Evolutionary conservation across 2,888 invertebrate species (phyloP), one percentile per base, ranked within the genome.

Genomic region (Pollenia griseotomentosa): DNA sequence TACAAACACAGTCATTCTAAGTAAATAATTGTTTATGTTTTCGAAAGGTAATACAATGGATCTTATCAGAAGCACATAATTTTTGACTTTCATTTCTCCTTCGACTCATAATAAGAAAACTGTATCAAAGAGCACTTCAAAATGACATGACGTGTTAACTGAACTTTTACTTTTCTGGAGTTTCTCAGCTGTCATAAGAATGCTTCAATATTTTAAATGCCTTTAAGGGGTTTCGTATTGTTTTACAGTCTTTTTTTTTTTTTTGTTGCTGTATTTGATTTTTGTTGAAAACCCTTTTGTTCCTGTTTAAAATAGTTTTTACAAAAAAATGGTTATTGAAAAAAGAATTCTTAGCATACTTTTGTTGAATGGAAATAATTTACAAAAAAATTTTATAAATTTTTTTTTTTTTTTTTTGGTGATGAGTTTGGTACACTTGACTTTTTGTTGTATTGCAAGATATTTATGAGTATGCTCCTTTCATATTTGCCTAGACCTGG

Each of bases 121-220:
- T 70, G 68, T 11, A 12, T 40, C 16, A 8, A 53, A 53, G 68
- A 53, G 68, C 53, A 53, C 68, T 70, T 70, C 51, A 70, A 53
- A 70, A 53, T 70, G 68, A 70, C 68, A 70, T 70, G 68, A 70
- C 53, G 57, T 73, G 55, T 57, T 73, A 73, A 57, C 16, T 44
- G 14, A 73, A 44, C 44, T 73, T 73, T 57, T 23, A 44, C 4
- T n/a, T 73, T 57, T 44, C 16, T 33, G 16, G 40, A 16, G 55
- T 71, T 71, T 53, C 42, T 16, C 48, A 74, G n/a, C 46, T 23
- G 23, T 61, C 40, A 33, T 61, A 73, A 73, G 73, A 23, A 73
- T 57, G 23, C 73, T 73, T 48, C 48, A 61, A 61, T 33, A 40
- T 48, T 19, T 61, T 48, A 51, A 33, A 74, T 46, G 61, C 14